Conservation (phyloP, 1,140 invertebrate species). For the Frieseomelitta varia region DNA sequence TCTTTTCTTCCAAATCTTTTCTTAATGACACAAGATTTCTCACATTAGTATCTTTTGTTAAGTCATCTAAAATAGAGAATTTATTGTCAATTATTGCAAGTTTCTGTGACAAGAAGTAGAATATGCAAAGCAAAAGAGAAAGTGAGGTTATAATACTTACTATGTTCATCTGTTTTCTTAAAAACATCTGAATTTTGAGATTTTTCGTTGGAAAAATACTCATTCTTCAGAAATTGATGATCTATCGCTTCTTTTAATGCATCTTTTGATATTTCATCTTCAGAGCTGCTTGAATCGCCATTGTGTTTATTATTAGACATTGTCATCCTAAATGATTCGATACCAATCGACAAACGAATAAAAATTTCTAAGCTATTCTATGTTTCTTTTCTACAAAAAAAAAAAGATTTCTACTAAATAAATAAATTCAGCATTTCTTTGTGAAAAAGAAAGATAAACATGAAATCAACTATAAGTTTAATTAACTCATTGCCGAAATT, state of each 20-base stretch:
- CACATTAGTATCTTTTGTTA: background rate
- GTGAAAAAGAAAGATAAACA: background rate
- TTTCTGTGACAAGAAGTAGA: background rate
- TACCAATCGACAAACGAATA: slow-evolving; percentile 18
- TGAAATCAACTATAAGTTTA: slow-evolving; percentile 18
- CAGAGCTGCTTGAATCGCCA: slow-evolving; percentile 54
- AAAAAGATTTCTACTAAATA: background rate
- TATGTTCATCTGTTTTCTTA: background rate
- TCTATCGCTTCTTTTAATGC: slow-evolving; percentile 58
- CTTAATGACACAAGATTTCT: slow-evolving; percentile 15
- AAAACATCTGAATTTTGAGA: background rate
- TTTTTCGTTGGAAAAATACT: slow-evolving; percentile 1
- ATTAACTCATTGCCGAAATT: slow-evolving; percentile 49
- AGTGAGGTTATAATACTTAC: slow-evolving; percentile 39
- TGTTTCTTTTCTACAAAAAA: no score
- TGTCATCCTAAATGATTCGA: background rate
- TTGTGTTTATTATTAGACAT: slow-evolving; percentile 25
- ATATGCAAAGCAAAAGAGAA: background rate
- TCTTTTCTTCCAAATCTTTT: slow-evolving; percentile 1
- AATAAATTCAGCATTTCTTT: background rate
- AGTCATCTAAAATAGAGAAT: slow-evolving; percentile 16
- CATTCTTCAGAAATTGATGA: slow-evolving; percentile 53
- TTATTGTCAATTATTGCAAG: background rate
- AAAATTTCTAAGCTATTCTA: background rate
- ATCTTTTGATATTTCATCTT: slow-evolving; percentile 55